Evolutionary conservation across 2,888 invertebrate species (phyloP), one percentile per base, ranked within the genome.

Genomic region (Flexamia atlantica): DNA sequence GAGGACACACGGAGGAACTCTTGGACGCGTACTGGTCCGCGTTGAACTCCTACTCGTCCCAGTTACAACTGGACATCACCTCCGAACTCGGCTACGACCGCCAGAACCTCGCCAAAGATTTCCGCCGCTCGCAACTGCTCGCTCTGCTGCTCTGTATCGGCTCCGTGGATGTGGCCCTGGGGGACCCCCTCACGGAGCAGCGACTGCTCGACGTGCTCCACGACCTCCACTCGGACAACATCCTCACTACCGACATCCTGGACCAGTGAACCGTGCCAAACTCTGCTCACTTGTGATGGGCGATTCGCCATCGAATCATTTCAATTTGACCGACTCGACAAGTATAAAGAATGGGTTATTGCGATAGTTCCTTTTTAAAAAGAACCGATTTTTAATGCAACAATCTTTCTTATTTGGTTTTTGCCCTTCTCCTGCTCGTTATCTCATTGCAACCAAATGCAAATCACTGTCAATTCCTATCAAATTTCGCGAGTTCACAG

Each of bases 91-190:
- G 90, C 20, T 94, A 94, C 88, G 91, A 91, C 81, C 89, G 92
- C 50, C 90, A 90, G 68, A 91, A 92, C 85, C 89, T 94, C 17
- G 91, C 90, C 57, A 90, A 90, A 12, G 94, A 94, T 87, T 94
- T 92, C 88, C 91, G 92, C 85, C 90, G 92, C 84, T 95, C 95
- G 0, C 95, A 95, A 87, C 90, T 96, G 7, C 90, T 96, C 85
- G 95, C 96, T n/a, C 91, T 96, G 68, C 90, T 96, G 81, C 90
- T 96, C 2, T 96, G 96, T 88, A 95, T 96, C 84, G 96, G 96
- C 28, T 95, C 95, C 50, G 95, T 96, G 7, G 96, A 96, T 89
- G 94, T 96, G 76, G 96, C 96, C 5, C 90, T 96, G 23, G 95
- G 95, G 0, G 94, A 95, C 89, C 93, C 94, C 0, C 92, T 94